A percentile compares a stretch with the other conserved stretches of the same genome.
Evolutionary conservation across 2,113 vertebrate species (phyloP).

Genomic region (Struthio camelus): DNA sequence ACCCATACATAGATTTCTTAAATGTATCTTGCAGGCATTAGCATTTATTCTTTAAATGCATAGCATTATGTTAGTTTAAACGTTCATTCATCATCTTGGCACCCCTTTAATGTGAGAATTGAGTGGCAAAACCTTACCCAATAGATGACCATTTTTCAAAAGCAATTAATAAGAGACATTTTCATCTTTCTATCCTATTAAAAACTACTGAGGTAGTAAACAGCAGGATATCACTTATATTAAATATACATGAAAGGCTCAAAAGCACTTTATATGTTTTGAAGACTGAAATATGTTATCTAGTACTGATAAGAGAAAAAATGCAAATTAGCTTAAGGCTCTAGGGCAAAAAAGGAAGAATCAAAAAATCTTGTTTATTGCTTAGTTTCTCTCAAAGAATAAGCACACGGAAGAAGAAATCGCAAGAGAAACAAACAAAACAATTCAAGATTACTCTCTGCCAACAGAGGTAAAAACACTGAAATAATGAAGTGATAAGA

Average conservation of each 20-base stretch:
- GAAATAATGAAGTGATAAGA: slow-evolving; percentile 64
- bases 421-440: not conserved
- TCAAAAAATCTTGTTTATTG: not conserved
- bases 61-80: not conserved
- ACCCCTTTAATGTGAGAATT: not conserved
- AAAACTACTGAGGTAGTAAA: not conserved
- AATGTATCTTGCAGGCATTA: not conserved
- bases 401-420: not conserved
- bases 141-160: not conserved
- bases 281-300: not conserved
- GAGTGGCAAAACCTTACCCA: not conserved
- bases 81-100: not conserved
- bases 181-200: not conserved
- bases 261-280: not conserved
- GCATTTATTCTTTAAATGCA: not conserved
- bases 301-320: not conserved
- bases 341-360: not conserved
- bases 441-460: slow-evolving; percentile 32
- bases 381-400: not conserved
- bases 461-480: slow-evolving; percentile 34
- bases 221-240: not conserved
- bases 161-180: not conserved
- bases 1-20: not conserved
- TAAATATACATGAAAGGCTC: not conserved
- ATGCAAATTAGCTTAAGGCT: not conserved